Evolutionary conservation across 2,113 vertebrate species (phyloP), one percentile per base, ranked within the genome.

Genomic region (Emydocephalus ijimae): DNA sequence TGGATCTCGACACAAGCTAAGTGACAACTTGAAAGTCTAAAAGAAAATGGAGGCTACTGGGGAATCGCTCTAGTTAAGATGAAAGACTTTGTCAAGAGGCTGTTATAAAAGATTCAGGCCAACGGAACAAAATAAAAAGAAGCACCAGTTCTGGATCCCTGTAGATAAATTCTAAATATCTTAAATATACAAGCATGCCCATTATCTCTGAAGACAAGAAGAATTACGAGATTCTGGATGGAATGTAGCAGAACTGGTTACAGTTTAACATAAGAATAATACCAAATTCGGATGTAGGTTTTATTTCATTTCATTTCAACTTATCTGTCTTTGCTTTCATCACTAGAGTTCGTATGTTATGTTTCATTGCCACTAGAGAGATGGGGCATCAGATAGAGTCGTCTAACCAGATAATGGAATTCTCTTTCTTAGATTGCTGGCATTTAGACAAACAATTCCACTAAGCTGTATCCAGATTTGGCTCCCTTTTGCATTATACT

Each of bases 31-130:
- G 89, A 81, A 64, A 93, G 92, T 94, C 86, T 88, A 90, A 92
- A 89, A 56, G 89, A 90, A 95, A 93, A 92, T 93, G 90, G 89
- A 95, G 95, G 91, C 29, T 23, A 15, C 87, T 95, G 91, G 0
- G 11, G 95, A 95, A 96, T 93, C 92, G 20, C 87, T 69, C 61
- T 88, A 92, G 92, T 91, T 48, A 43, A 39, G 55, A 81, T 88
- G 87, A 88, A 91, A 64, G 45, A 85, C 55, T 8, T 90, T 91
- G 87, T 34, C 26, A 24, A 93, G 43, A 89, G 26, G 92, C 87
- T 9, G 90, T 91, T 96, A 50, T 54, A 24, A 39, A 90, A 74
- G 6, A 8, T 48, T 54, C 48, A 69, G 7, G 26, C 59, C 50
- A 52, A 24, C 23, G 43, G 34, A 59, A 89, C 23, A 43, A 89